Evolutionary conservation across 2,888 invertebrate genomes (phyloP), one percentile per base, ranked within the genome.

Genomic region (Cheilosia vernalis): DNA sequence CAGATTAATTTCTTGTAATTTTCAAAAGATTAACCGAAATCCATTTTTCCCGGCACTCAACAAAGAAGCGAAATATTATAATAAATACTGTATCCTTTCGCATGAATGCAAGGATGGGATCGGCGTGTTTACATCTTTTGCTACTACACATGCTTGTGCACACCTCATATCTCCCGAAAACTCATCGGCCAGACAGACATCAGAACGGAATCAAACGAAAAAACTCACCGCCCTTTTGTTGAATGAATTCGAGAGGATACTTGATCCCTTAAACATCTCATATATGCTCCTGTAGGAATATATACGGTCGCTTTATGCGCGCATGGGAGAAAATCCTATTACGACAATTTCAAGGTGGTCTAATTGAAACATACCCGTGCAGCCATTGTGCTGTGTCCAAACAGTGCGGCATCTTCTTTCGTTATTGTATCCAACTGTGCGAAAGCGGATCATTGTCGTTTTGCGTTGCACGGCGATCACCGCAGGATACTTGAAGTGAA

Each of bases 291-390:
- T 63, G 47, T 81, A 58, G 21, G 49, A 10, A 9, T 37, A 37
- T 13, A 13, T 37, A 13, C 37, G 13, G 3, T 69, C 51, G 19
- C 64, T 64, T 73, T 73, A 60, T 80, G 17, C 73, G 30, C 79
- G 33, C 79, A 64, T 82, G 58, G 47, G 66, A 82, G 70, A 70
- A 82, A 82, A 82, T 82, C 82, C 77, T 64, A 82, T 82, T 77
- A 82, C 69, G 67, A 55, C 82, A 77, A 77, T 82, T 82, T 82
- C 82, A 82, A 82, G 82, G 82, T 82, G 82, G 82, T 82, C 82
- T 82, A 72, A 82, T 77, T 77, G 77, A 77, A 70, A 77, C 53
- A 15, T 64, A 61, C 72, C 42, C 63, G 37, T 37, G 30, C 15
- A 40, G 42, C 24, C 27, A 66, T 77, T 60, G 60, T 60, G 55